Evolutionary conservation across 2,113 vertebrate genomes (phyloP).

Genomic region (Paraplagusia blochii): DNA sequence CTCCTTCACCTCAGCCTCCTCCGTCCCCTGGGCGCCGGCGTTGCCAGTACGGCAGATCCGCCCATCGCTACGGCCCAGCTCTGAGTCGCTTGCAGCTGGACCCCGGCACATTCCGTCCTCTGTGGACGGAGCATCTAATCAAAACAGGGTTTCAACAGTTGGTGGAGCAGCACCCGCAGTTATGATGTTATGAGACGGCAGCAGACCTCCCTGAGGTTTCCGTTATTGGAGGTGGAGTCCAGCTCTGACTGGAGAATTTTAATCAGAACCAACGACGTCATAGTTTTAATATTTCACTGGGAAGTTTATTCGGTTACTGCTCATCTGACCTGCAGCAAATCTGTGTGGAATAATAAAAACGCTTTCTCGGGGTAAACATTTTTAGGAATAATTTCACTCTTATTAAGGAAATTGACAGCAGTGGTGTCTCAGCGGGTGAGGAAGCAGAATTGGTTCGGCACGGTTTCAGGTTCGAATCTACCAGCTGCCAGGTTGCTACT

Average conservation of each 20-base stretch:
- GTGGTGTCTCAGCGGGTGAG: too few species aligned
- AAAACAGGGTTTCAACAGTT: slow-evolving; percentile 44
- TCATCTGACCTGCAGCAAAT: too few species aligned
- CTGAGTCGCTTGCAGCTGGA: slow-evolving; percentile 48
- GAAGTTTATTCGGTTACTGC: too few species aligned
- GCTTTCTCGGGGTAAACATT: too few species aligned
- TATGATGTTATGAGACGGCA: slow-evolving; percentile 55
- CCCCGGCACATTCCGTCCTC: slow-evolving; percentile 22
- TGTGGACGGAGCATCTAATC: slow-evolving; percentile 43
- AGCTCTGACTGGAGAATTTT: slow-evolving; percentile 26
- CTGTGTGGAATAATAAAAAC: too few species aligned
- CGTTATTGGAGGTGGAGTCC: slow-evolving; percentile 36
- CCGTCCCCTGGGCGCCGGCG: slow-evolving; percentile 17
- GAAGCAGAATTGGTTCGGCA: too few species aligned
- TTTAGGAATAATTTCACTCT: too few species aligned
- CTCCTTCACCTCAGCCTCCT: slow-evolving; percentile 37
- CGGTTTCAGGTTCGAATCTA: too few species aligned
- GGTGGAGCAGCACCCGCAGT: slow-evolving; percentile 45
- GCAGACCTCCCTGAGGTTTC: slow-evolving; percentile 40
- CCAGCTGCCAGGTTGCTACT: too few species aligned
- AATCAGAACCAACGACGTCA: slow-evolving; percentile 7
- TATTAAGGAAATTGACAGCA: too few species aligned
- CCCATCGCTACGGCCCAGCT: slow-evolving; percentile 2
- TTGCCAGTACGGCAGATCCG: slow-evolving; percentile 27
- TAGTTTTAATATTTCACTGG: too few species aligned